Base-by-base conservation (phyloP, 2,797 vertebrate species). In the Sebastes miniatus region DNA sequence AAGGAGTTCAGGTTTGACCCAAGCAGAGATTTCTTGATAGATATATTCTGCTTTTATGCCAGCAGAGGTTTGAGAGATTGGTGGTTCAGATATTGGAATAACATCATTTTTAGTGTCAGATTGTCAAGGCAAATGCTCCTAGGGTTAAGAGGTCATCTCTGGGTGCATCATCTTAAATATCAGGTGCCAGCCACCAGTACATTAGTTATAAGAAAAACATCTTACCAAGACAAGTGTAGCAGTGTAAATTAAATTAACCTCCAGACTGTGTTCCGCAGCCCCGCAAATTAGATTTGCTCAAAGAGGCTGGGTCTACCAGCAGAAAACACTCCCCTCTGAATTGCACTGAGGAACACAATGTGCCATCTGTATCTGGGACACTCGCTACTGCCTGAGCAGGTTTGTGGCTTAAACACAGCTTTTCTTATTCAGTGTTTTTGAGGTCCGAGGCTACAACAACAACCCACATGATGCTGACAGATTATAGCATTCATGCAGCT, bases 201-300 rank as follows among this genome's bases (percentile, higher is more conserved):
- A 90, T 83, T 84, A 86, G 76, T 83, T 82, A 85, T 66, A 34
- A 87, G 67, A 73, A 52, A 77, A 79, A 67, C 64, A 54, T 88
- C 73, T 83, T 65, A 80, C 75, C 22, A 62, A 86, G 85, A 87
- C 86, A 85, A 92, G 63, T 87, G 82, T 87, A 86, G 81, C 83
- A 70, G 57, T 67, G 77, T 84, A 90, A 91, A 93, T 92, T 43
- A 87, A 90, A 94, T 95, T 94, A 94, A 93, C 92, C 91, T 90
- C 76, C 85, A 87, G 87, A 73, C 80, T 89, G 81, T 91, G 86
- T 89, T 93, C 90, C 85, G 85, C 80, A 77, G 80, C 89, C 89
- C 83, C 64, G 75, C 82, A 94, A 93, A 96, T 96, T 94, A 90
- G 84, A 92, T 95, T 94, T 82, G 74, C 72, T 85, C 86, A 79